phyloP scores from a whole-genome alignment of 1,140 invertebrate species.

The Drosophila nigromelanica region DNA sequence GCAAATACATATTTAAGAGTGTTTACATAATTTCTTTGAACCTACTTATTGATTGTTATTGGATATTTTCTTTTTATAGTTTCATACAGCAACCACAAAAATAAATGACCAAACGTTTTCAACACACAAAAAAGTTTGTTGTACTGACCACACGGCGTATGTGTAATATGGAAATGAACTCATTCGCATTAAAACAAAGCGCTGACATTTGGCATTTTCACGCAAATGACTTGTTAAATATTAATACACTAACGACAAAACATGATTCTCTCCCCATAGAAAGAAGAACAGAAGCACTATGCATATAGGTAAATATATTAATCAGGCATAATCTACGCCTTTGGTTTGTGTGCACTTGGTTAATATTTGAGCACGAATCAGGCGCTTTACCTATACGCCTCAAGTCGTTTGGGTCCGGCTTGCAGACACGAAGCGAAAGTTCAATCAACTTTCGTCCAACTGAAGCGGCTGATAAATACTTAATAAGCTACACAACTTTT shows the following conservation, averaged over 20 bases:
- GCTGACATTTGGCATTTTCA: slow-evolving; percentile 67
- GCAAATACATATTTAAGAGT: slow-evolving; percentile 19
- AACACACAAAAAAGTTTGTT: slow-evolving; percentile 34
- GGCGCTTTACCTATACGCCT: background rate
- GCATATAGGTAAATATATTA: slow-evolving; percentile 47
- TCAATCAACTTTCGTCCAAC: slow-evolving; percentile 61
- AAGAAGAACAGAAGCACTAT: slow-evolving; percentile 4
- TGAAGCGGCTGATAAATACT: slow-evolving; percentile 50
- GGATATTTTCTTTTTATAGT: background rate
- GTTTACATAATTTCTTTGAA: slow-evolving; percentile 25
- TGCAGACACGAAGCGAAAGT: slow-evolving; percentile 33
- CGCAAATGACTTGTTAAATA: slow-evolving; percentile 63
- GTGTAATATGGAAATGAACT: slow-evolving; percentile 14
- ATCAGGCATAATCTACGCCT: slow-evolving; percentile 39
- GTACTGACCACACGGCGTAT: slow-evolving; percentile 34
- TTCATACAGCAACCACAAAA: slow-evolving; percentile 3
- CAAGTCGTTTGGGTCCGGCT: background rate
- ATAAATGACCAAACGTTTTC: background rate
- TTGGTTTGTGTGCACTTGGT: slow-evolving; percentile 53
- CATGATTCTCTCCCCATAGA: slow-evolving; percentile 4
- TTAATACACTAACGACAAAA: slow-evolving; percentile 57
- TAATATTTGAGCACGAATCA: slow-evolving; percentile 59
- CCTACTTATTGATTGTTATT: slow-evolving; percentile 38
- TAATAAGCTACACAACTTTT: slow-evolving; percentile 23
- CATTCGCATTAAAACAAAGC: background rate